phyloP scores from a whole-genome alignment of 2,113 vertebrate genomes.

The Naja naja region DNA sequence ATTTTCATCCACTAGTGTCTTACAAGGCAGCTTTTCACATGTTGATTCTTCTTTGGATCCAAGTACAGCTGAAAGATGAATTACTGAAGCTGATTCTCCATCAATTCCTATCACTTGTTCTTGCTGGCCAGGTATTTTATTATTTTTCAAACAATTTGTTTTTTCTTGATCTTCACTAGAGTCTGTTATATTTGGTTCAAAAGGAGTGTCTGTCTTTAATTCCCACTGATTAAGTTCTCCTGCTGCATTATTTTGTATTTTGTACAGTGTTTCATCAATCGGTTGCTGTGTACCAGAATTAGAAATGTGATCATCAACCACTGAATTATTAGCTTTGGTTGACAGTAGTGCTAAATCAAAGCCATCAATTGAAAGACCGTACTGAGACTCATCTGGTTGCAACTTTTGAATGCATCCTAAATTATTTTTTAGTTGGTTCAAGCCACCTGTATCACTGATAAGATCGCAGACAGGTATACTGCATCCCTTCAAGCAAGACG shows the following conservation, averaged over 20 bases:
- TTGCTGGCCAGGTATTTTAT: slow-evolving; percentile 21
- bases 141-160: slow-evolving; percentile 39
- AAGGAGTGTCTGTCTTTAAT: background rate
- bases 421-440: slow-evolving; percentile 68
- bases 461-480: slow-evolving; percentile 89
- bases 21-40: slow-evolving; percentile 31
- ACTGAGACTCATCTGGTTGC: slow-evolving; percentile 65
- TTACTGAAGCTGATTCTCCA: slow-evolving; percentile 1
- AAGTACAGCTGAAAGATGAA: slow-evolving; percentile 14
- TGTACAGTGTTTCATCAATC: slow-evolving; percentile 28
- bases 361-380: slow-evolving; percentile 68
- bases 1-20: slow-evolving; percentile 16
- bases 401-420: slow-evolving; percentile 71
- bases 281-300: slow-evolving; percentile 36
- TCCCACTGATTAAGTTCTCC: slow-evolving; percentile 54
- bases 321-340: slow-evolving; percentile 30
- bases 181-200: background rate
- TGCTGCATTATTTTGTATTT: slow-evolving; percentile 34
- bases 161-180: background rate
- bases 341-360: slow-evolving; percentile 67
- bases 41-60: slow-evolving; percentile 52
- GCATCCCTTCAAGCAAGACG: slow-evolving; percentile 72
- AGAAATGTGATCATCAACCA: slow-evolving; percentile 7
- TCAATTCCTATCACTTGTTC: slow-evolving; percentile 39
- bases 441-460: slow-evolving; percentile 82